Percentiles rank a stretch among this genome's conserved stretches.
Conservation (phyloP, 1,140 invertebrate species). For the Zaprionus camerounensis region DNA sequence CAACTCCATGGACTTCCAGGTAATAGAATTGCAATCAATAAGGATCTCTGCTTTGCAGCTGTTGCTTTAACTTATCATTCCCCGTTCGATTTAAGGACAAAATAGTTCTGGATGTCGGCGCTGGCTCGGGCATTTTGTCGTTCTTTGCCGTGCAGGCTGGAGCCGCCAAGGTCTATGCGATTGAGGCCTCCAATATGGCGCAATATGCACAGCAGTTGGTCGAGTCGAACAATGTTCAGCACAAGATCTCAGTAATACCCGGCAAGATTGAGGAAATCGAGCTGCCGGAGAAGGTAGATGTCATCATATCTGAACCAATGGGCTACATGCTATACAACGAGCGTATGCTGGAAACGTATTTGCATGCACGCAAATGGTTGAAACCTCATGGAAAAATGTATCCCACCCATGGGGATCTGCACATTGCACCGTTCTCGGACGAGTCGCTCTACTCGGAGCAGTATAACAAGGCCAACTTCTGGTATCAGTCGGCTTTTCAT, state of each 20-base stretch:
- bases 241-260: constrained; percentile 95
- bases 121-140: constrained; percentile 98
- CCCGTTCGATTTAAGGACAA: constrained; percentile 87
- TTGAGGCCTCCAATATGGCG: constrained; percentile 99
- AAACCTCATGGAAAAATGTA: constrained; percentile 97
- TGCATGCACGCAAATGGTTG: constrained; percentile 99
- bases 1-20: constrained; percentile 96
- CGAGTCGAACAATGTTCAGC: constrained; percentile 93
- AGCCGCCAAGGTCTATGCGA: constrained; percentile 98
- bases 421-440: constrained; percentile 99
- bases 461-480: constrained; percentile 99
- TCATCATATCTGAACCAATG: constrained; percentile 99
- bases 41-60: background rate
- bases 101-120: constrained; percentile 98
- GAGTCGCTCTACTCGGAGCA: constrained; percentile 99
- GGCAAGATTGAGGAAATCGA: constrained; percentile 99
- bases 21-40: constrained; percentile 22
- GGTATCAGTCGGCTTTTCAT: constrained; percentile 99
- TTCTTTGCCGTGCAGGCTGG: constrained; percentile 99
- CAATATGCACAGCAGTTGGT: constrained; percentile 97
- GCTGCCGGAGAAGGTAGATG: constrained; percentile 97
- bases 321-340: constrained; percentile 99
- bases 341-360: constrained; percentile 99
- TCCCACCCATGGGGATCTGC: constrained; percentile 97
- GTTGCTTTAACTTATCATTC: constrained; percentile 7